These are phyloP conservation scores for Aphodius granarius DNA, from an alignment of 2,888 invertebrate species.

Conservation along the genomic window DNA sequence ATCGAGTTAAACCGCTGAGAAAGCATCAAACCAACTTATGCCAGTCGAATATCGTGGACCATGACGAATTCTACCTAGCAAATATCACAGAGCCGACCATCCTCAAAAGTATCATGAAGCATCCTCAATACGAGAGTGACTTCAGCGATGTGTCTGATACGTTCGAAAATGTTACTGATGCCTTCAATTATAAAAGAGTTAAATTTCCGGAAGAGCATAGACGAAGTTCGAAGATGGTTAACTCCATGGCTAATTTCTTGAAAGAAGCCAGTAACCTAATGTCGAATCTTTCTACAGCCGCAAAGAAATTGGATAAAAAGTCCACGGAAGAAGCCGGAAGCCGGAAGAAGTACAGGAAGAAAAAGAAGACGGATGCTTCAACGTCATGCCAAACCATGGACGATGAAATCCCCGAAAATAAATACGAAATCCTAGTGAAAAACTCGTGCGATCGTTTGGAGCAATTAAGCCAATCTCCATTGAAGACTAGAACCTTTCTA, in stretches of 20 bases:
- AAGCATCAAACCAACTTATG: slow-evolving; percentile 21
- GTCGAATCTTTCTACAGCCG: slow-evolving; percentile 45
- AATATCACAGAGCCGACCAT: slow-evolving; percentile 39
- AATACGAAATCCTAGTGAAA: slow-evolving; percentile 48
- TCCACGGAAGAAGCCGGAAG: slow-evolving; percentile 46
- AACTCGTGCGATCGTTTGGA: slow-evolving; percentile 49
- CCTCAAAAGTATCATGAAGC: slow-evolving; percentile 44
- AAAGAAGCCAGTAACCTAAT: slow-evolving; percentile 52
- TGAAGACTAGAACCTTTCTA: slow-evolving; percentile 9
- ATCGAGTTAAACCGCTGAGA: slow-evolving; percentile 36
- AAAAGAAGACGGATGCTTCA: not conserved
- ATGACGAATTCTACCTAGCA: slow-evolving; percentile 5
- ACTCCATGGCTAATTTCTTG: slow-evolving; percentile 52
- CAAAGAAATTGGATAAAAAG: slow-evolving; percentile 37
- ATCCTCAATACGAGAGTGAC: slow-evolving; percentile 21
- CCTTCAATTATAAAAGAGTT: slow-evolving; percentile 45
- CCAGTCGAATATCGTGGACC: slow-evolving; percentile 18
- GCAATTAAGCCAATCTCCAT: slow-evolving; percentile 34
- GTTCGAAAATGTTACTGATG: slow-evolving; percentile 38
- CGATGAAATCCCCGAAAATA: slow-evolving; percentile 43
- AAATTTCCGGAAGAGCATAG: slow-evolving; percentile 35
- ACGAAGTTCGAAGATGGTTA: slow-evolving; percentile 44
- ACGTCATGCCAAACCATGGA: slow-evolving; percentile 38
- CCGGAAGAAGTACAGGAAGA: slow-evolving; percentile 21
- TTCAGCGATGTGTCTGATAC: slow-evolving; percentile 25